phyloP scores from a whole-genome alignment of 1,140 invertebrate species.

The Caenorhabditis inopinata region DNA sequence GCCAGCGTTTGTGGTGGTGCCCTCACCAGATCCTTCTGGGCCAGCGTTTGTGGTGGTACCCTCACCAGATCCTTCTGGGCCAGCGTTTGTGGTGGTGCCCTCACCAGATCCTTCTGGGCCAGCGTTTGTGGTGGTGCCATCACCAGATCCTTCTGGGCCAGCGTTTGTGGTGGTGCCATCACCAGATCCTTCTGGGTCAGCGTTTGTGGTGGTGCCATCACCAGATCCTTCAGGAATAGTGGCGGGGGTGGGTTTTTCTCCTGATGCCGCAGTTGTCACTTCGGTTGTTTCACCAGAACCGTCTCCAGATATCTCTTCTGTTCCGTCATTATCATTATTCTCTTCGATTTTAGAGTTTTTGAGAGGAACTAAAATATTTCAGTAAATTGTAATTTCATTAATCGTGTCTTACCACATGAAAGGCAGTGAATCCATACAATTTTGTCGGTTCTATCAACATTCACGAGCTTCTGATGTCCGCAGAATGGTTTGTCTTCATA shows the following conservation, averaged over 20 bases:
- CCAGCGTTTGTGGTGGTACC: not conserved
- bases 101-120: not conserved
- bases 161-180: slow-evolving; percentile 12
- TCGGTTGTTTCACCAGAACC: no score
- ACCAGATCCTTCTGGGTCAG: not conserved
- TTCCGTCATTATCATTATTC: not conserved
- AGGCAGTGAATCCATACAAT: slow-evolving; percentile 45
- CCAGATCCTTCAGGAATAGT: no score
- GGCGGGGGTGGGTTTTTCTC: no score
- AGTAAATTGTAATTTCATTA: no score
- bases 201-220: not conserved
- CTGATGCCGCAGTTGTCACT: not conserved
- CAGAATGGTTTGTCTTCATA: slow-evolving; percentile 45
- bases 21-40: slow-evolving; percentile 13
- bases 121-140: not conserved
- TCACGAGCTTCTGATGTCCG: not conserved
- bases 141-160: not conserved
- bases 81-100: not conserved
- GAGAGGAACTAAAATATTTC: slow-evolving; percentile 38
- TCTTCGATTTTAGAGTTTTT: not conserved
- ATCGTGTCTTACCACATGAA: slow-evolving; percentile 44
- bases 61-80: not conserved
- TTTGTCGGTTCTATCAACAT: slow-evolving; percentile 26
- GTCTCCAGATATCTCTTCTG: not conserved
- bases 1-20: not conserved